Base-by-base conservation (phyloP, 2,113 vertebrate genomes). In the Paracanthobrama guichenoti region DNA sequence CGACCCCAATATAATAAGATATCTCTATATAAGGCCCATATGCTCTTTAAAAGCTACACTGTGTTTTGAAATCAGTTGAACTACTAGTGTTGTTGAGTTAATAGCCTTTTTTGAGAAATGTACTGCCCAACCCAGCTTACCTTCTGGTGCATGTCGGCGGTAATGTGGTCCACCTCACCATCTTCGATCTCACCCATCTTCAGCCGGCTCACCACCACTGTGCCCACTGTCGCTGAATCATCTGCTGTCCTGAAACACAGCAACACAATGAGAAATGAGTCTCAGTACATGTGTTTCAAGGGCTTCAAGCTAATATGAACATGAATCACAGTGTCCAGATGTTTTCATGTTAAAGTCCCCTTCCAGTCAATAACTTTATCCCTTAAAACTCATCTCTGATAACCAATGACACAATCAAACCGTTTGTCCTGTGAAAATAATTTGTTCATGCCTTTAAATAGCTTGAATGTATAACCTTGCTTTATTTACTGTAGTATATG, bases 151-250 rank as follows among this genome's bases (percentile, higher is more conserved):
- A 87, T 60, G 48, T 98, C 96, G 85, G 95, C 91, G 42, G 94
- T 90, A 88, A 96, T 94, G 90, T 96, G 95, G 88, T 97, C 96
- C 0, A 95, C 85, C 81, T 96, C 95, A 1, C 93, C 96, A 83
- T 97, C 96, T 88, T 98, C 96, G 55, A 95, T 96, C 93, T 99
- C 96, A 77, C 97, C 96, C 97, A 98, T 99, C 93, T 94, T 98
- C 94, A 98, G 87, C 64, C 95, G 93, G 87, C 92, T 96, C 91
- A 99, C 95, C 94, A 98, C 95, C 93, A 98, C 95, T 74, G 94
- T 96, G 86, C 97, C 97, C 67, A 96, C 95, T 79, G 95, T 87
- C 78, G 95, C 96, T 87, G 95, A 96, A 96, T 97, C 97, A 98
- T 98, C 96, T 88, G 96, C 95, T 74, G 96, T 95, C 91, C 98